Conservation (phyloP, 2,113 vertebrate species). For the Marcusenius ussheri region DNA sequence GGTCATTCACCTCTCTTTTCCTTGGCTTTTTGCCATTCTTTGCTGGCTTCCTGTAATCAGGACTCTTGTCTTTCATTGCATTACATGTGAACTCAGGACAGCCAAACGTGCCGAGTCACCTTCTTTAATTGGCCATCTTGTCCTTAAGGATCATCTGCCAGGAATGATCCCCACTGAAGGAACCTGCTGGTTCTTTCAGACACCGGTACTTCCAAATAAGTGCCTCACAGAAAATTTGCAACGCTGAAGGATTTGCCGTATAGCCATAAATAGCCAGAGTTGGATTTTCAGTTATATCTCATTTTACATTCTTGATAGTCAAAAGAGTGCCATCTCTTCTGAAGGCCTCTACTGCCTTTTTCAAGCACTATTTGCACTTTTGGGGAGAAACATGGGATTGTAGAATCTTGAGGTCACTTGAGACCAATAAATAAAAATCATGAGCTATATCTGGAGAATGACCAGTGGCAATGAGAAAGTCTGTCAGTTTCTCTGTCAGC, state of each 20-base stretch:
- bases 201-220: background rate
- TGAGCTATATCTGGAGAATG: background rate
- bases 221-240: too few relatives aligned
- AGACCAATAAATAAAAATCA: background rate
- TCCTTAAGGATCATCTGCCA: background rate
- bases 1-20: background rate
- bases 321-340: too few relatives aligned
- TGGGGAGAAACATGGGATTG: too few relatives aligned
- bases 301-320: too few relatives aligned
- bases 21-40: background rate
- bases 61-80: background rate
- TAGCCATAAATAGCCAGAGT: too few relatives aligned
- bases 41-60: background rate
- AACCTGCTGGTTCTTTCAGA: background rate
- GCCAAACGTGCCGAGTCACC: background rate
- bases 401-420: too few relatives aligned
- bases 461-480: background rate
- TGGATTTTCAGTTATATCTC: too few relatives aligned
- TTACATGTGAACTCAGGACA: background rate
- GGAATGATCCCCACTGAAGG: background rate
- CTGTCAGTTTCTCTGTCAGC: background rate
- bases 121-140: background rate
- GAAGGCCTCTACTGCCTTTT: too few relatives aligned
- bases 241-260: background rate
- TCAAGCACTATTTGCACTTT: too few relatives aligned